Conservation (phyloP, 2,797 vertebrate genomes). For the Lepidocolaptes lacrymiger region DNA sequence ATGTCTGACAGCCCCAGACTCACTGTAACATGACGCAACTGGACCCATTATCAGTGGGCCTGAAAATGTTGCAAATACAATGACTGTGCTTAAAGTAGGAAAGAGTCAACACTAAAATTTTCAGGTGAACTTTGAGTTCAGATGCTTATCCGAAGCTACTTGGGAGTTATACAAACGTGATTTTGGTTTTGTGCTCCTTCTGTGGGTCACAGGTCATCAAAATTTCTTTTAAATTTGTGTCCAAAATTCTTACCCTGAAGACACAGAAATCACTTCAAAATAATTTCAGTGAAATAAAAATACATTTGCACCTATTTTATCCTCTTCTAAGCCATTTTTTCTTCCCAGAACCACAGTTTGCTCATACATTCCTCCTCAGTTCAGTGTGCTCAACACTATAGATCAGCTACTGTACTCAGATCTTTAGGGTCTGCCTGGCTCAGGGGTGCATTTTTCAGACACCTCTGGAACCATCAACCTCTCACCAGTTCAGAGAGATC, state of each 20-base stretch:
- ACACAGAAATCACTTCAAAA: background rate
- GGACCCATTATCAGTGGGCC: background rate
- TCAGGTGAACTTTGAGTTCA: background rate
- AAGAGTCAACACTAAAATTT: background rate
- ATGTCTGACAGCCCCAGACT: background rate
- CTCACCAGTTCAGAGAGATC: background rate
- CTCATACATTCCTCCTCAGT: background rate
- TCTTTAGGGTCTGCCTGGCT: background rate
- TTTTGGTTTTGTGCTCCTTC: background rate
- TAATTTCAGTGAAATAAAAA: background rate
- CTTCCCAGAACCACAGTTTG: background rate
- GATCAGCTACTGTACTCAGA: background rate
- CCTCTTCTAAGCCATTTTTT: background rate
- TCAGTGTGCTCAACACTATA: background rate
- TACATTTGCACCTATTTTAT: background rate
- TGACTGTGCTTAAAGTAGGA: background rate
- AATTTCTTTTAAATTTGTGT: background rate
- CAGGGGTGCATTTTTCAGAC: background rate
- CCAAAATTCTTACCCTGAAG: background rate
- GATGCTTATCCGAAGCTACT: background rate
- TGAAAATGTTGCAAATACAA: background rate
- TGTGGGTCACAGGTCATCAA: background rate
- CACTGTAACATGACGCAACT: background rate
- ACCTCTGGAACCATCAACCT: background rate
- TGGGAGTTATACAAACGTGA: background rate